phyloP scores from a whole-genome alignment of 2,797 vertebrate species.

The Bovichtus diacanthus region DNA sequence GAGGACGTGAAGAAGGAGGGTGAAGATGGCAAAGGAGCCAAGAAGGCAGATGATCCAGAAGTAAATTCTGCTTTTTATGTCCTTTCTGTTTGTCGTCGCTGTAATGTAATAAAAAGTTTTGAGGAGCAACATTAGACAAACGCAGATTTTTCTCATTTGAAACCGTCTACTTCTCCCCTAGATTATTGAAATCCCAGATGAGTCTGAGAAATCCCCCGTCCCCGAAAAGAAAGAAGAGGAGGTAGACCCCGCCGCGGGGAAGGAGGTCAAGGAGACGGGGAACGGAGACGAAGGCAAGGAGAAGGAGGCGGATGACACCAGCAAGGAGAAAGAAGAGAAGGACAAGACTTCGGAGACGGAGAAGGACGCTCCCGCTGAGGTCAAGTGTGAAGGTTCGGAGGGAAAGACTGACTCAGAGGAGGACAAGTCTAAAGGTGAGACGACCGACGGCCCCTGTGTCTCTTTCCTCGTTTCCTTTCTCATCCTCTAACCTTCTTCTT shows the following conservation, averaged over 20 bases:
- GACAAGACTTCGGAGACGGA: constrained; percentile 62
- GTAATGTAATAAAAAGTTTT: too few species aligned
- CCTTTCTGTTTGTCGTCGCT: too few species aligned
- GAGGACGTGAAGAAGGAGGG: constrained; percentile 84
- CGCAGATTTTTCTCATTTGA: not conserved
- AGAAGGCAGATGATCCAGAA: constrained; percentile 80
- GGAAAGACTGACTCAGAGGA: constrained; percentile 69
- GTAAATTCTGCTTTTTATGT: constrained; percentile 67
- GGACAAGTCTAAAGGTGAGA: constrained; percentile 81
- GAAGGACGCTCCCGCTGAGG: constrained; percentile 69
- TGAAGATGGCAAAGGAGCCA: constrained; percentile 78
- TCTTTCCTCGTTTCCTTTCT: not conserved
- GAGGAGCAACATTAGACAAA: not conserved
- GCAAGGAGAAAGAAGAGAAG: constrained; percentile 72
- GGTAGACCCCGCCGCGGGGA: constrained; percentile 40
- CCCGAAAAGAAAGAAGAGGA: constrained; percentile 73
- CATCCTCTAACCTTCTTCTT: constrained; percentile 4
- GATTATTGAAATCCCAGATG: constrained; percentile 89
- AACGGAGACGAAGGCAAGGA: constrained; percentile 62
- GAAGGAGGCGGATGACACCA: constrained; percentile 70
- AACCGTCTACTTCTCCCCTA: constrained; percentile 21
- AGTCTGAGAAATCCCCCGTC: constrained; percentile 80
- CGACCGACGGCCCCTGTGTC: not conserved
- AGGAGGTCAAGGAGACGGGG: constrained; percentile 72
- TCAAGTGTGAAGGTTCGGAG: constrained; percentile 77